These are phyloP conservation scores for Phalloptychus januarius DNA, from an alignment of 2,797 vertebrate genomes.

Conservation along the genomic window DNA sequence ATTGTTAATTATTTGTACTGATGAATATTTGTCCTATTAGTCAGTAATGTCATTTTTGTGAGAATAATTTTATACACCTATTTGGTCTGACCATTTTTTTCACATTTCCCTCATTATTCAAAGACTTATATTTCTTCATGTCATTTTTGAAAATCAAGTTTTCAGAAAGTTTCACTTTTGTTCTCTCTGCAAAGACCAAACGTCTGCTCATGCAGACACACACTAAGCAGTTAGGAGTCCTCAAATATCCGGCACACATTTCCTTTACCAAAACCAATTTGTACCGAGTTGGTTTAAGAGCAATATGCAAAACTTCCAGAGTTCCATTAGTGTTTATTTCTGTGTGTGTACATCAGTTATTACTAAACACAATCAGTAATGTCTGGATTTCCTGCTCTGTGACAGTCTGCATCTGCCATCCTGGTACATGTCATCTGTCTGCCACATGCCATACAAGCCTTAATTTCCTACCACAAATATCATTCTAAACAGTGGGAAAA, in stretches of 20 bases:
- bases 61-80: background rate
- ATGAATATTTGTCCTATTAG: background rate
- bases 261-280: slow-evolving; percentile 74
- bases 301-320: slow-evolving; percentile 64
- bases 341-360: slow-evolving; percentile 47
- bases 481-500: slow-evolving; percentile 32
- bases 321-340: slow-evolving; percentile 44
- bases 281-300: slow-evolving; percentile 69
- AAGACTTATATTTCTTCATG: background rate
- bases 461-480: slow-evolving; percentile 39
- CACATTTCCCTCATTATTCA: background rate
- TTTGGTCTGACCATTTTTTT: background rate
- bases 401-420: slow-evolving; percentile 79
- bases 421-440: slow-evolving; percentile 69
- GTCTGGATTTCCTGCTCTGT: slow-evolving; percentile 77
- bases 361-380: slow-evolving; percentile 76
- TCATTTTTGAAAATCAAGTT: slow-evolving; percentile 15
- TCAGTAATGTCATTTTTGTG: background rate
- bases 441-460: slow-evolving; percentile 15
- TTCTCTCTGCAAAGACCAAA: background rate
- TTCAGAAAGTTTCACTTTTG: slow-evolving; percentile 31
- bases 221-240: slow-evolving; percentile 41
- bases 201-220: slow-evolving; percentile 39
- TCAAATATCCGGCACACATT: slow-evolving; percentile 76
- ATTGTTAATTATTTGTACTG: background rate